A percentile compares a stretch with the other conserved stretches of the same genome.
phyloP scores from a whole-genome alignment of 2,797 vertebrate species.

The Hypotaenidia philippensis region DNA sequence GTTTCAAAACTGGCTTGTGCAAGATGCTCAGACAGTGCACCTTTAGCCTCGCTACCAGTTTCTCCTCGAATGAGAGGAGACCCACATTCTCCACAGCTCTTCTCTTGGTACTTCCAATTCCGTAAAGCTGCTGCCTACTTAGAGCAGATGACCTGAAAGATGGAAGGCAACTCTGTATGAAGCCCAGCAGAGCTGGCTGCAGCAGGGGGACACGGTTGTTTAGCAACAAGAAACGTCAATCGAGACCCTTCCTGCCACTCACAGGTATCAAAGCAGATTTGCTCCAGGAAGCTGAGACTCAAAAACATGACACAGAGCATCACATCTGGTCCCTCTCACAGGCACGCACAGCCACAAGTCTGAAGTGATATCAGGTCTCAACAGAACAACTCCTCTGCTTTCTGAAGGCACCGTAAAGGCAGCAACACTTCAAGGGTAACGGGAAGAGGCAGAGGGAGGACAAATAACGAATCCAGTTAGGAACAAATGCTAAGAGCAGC shows the following conservation, averaged over 20 bases:
- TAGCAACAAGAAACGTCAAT: neutral
- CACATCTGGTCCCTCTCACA: neutral
- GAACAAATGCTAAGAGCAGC: neutral
- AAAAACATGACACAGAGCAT: neutral
- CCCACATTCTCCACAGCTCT: neutral
- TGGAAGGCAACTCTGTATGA: neutral
- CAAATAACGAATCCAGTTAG: neutral
- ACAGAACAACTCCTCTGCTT: neutral
- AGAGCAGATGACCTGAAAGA: neutral
- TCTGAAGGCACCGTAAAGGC: neutral
- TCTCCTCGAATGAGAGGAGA: neutral
- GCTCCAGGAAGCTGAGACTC: neutral
- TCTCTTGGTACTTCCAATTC: neutral
- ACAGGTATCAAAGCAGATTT: neutral
- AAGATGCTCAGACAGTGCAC: neutral
- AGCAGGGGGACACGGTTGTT: neutral
- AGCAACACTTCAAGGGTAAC: neutral
- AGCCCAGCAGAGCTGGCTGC: neutral
- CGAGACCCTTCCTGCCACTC: neutral
- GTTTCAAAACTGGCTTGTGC: neutral
- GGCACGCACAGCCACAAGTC: neutral
- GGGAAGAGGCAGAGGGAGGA: neutral
- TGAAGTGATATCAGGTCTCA: neutral
- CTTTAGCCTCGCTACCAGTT: neutral
- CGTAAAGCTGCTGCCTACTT: neutral